A percentile compares a stretch with the other conserved stretches of the same genome.
phyloP scores from a whole-genome alignment of 2,888 invertebrate genomes.

The Andrena bucephala region DNA sequence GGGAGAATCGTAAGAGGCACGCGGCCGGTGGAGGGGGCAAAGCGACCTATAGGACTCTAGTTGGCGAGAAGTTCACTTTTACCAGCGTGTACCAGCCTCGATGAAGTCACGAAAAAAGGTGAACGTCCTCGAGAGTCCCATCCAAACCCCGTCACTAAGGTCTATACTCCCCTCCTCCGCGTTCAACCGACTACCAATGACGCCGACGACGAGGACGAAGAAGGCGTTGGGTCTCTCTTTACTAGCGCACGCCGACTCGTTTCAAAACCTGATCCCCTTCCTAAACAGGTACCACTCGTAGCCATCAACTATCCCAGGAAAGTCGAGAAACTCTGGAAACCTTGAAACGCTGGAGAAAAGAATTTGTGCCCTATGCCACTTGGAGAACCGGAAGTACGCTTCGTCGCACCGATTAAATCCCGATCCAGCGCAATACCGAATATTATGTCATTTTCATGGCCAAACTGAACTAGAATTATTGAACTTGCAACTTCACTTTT shows the following conservation, averaged over 20 bases:
- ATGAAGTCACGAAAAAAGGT: slow-evolving; percentile 84
- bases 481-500: too few species aligned
- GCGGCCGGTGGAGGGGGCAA: neutral
- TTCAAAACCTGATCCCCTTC: slow-evolving; percentile 70
- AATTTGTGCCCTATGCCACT: neutral
- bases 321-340: slow-evolving; percentile 69
- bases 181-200: slow-evolving; percentile 38
- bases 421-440: neutral
- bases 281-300: slow-evolving; percentile 45
- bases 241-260: slow-evolving; percentile 58
- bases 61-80: slow-evolving; percentile 69
- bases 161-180: slow-evolving; percentile 47
- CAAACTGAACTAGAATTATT: too few species aligned
- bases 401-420: neutral
- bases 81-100: slow-evolving; percentile 76
- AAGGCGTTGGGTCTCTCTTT: slow-evolving; percentile 48
- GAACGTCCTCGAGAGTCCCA: slow-evolving; percentile 81
- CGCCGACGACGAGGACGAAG: slow-evolving; percentile 26
- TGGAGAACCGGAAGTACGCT: slow-evolving; percentile 26
- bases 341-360: slow-evolving; percentile 43
- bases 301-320: slow-evolving; percentile 47
- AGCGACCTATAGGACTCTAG: slow-evolving; percentile 52
- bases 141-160: slow-evolving; percentile 77
- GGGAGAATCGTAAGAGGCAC: neutral
- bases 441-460: neutral